These are phyloP conservation scores for Ophraella communa DNA, from an alignment of 2,888 invertebrate genomes.

Conservation along the genomic window DNA sequence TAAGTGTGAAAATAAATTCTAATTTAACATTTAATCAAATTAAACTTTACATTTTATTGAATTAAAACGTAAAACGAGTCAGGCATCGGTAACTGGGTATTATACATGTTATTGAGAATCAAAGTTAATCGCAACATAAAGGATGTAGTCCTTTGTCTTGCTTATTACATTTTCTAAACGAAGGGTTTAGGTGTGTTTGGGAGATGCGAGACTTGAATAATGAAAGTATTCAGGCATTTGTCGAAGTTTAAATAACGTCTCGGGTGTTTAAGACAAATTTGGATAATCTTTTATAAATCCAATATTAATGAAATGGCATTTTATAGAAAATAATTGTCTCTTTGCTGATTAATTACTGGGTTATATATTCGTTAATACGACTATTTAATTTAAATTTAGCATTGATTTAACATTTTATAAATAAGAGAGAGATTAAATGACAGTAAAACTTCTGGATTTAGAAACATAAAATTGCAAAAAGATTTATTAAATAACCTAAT, in stretches of 20 bases:
- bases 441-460: too few species aligned
- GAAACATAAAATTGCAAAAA: too few species aligned
- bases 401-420: too few species aligned
- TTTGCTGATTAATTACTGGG: too few species aligned
- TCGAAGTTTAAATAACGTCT: neutral
- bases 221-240: neutral
- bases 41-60: neutral
- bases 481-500: too few species aligned
- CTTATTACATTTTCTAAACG: neutral
- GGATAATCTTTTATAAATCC: neutral
- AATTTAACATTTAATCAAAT: too few species aligned
- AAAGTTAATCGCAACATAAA: neutral
- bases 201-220: neutral
- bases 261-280: neutral
- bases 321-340: too few species aligned
- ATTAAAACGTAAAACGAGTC: neutral
- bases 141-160: neutral
- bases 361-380: too few species aligned
- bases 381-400: too few species aligned
- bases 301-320: too few species aligned
- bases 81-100: neutral
- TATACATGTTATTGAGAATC: neutral
- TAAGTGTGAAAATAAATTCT: too few species aligned
- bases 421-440: too few species aligned
- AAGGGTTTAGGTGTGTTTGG: neutral